Base-by-base conservation (phyloP, 2,888 invertebrate species). In the Coelogynopora nodosa region DNA sequence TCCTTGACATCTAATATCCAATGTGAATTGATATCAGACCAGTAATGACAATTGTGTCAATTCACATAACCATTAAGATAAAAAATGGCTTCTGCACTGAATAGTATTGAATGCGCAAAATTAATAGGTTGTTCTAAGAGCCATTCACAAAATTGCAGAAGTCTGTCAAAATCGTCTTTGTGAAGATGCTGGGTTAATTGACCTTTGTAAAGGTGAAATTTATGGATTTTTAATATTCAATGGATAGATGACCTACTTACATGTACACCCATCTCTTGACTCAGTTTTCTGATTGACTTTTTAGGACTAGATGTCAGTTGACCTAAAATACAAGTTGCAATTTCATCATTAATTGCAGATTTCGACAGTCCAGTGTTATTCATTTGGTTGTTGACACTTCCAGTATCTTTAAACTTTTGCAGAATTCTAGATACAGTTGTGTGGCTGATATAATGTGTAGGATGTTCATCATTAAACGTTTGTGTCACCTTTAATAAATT, bases 11-110 rank as follows among this genome's bases (percentile, higher is more conserved):
- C 86, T 49, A 23, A 82, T 2, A 83, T 86, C 31, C 84, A 86
- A 49, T 85, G 0, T 31, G 84, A 81, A 30, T 74, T 86, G 18
- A 0, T 84, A 5, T 85, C 83, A 26, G 1, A 86, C 49, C 86
- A 86, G 5, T 86, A 86, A 81, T 83, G 83, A 29, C 26, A 82
- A 84, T 86, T 85, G 82, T 86, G 86, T 49, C 49, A 83, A 74
- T 86, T 86, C 5, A 86, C 86, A 18, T 86, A 83, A 18, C 27
- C 82, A 86, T 30, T 84, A 29, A 84, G 82, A 86, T 86, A 0
- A 86, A 74, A 86, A 86, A 86, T 86, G 30, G 86, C 86, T 85
- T 86, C 49, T 30, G 84, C 86, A 26, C 83, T 86, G 86, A 86
- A 74, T 5, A 26, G 74, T 74, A 74, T 74, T 74, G 27, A 74